phyloP scores from a whole-genome alignment of 2,888 invertebrate species.

The Stenurella melanura region DNA sequence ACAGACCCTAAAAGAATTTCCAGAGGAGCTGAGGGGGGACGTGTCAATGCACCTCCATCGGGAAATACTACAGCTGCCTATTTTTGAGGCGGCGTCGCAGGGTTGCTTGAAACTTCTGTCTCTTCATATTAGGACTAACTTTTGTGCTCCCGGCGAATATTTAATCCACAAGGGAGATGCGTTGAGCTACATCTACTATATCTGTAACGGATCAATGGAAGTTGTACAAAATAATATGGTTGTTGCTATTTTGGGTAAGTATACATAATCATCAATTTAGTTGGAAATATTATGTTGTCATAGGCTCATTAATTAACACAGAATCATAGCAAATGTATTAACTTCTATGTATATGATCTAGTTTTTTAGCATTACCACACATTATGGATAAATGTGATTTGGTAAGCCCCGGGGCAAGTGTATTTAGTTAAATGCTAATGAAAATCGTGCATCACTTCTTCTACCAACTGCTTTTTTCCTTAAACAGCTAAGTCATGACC shows the following conservation, averaged over 20 bases:
- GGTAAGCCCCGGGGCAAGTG: too few relatives aligned
- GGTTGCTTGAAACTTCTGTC: conserved; percentile 95
- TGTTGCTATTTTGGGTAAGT: conserved; percentile 94
- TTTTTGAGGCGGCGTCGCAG: conserved; percentile 95
- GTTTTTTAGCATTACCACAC: too few relatives aligned
- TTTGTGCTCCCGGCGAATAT: conserved; percentile 97
- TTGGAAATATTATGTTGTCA: too few relatives aligned
- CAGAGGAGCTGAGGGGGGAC: conserved; percentile 95
- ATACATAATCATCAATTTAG: conserved; percentile 63
- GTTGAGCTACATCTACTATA: conserved; percentile 93
- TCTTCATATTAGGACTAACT: conserved; percentile 93
- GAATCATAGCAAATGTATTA: too few relatives aligned
- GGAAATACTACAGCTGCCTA: conserved; percentile 94
- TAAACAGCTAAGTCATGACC: too few relatives aligned
- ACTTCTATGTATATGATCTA: too few relatives aligned
- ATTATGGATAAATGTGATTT: too few relatives aligned
- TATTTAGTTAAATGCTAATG: too few relatives aligned
- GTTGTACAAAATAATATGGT: conserved; percentile 97
- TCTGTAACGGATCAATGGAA: conserved; percentile 98
- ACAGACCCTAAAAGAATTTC: conserved; percentile 95
- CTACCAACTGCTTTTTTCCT: too few relatives aligned
- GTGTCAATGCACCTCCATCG: conserved; percentile 96
- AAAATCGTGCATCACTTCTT: too few relatives aligned
- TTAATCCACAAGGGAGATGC: conserved; percentile 96
- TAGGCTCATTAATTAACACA: too few relatives aligned